Evolutionary conservation across 2,888 invertebrate genomes (phyloP).

Genomic region (Rhyacophila evoluta): DNA sequence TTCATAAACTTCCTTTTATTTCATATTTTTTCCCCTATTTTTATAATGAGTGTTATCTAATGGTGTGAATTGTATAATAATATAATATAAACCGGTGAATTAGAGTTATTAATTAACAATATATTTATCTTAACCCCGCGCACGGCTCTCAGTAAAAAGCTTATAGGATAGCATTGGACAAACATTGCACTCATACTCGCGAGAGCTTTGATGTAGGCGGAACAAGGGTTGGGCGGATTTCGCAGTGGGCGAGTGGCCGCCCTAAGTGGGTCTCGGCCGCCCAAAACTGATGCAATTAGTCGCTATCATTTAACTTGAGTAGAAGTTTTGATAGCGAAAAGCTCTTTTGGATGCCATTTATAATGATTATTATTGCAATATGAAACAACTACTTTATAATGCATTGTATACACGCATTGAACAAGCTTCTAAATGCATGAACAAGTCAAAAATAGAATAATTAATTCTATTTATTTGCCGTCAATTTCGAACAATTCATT

Average conservation of each 20-base stretch:
- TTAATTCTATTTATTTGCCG: too few relatives aligned
- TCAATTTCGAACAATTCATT: too few relatives aligned
- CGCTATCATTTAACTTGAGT: neutral
- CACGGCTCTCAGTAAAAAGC: neutral
- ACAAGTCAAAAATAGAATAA: too few relatives aligned
- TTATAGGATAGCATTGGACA: conserved; percentile 22
- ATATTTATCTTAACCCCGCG: neutral
- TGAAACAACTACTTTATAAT: too few relatives aligned
- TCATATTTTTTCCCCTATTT: too few relatives aligned
- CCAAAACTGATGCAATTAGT: conserved; percentile 17
- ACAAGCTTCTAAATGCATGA: too few relatives aligned
- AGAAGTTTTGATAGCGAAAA: neutral
- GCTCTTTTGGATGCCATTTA: neutral
- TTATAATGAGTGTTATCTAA: too few relatives aligned
- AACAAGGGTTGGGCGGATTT: conserved; percentile 19
- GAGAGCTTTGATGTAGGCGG: conserved; percentile 22
- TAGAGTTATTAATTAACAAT: too few relatives aligned
- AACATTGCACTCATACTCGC: conserved; percentile 9
- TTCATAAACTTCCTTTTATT: too few relatives aligned
- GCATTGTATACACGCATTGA: too few relatives aligned
- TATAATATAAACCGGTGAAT: too few relatives aligned
- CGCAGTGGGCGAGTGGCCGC: neutral
- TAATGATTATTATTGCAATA: neutral
- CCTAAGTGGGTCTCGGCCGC: conserved; percentile 19
- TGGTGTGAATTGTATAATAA: too few relatives aligned